Evolutionary conservation across 2,888 invertebrate species (phyloP), one percentile per base, ranked within the genome.

Genomic region (Chymomyza amoena): DNA sequence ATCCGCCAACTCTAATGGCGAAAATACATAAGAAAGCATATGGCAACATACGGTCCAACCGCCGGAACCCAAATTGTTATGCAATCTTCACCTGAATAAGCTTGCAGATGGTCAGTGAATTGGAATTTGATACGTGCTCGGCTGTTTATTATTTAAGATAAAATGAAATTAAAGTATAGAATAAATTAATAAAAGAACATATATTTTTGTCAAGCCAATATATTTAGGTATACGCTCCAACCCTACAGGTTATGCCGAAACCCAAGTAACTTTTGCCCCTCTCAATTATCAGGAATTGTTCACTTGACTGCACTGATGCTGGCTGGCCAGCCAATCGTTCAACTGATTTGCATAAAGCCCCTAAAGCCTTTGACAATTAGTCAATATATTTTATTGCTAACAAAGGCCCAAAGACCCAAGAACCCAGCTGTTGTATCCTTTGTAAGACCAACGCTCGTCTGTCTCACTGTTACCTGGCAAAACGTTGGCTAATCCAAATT

Each of bases 221-320:
- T 6, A 32, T 32, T 0, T 32, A 32, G 16, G 25, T 15, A 57
- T 28, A 4, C 36, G 15, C 54, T 0, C 39, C 13, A 45, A 45
- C 13, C 39, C 39, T 45, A 13, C 6, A 45, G 5, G 13, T 64
- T 25, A 7, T 6, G 52, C 52, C 13, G 6, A 45, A 45, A 45
- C 39, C 16, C 45, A 16, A 20, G 32, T 18, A 25, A 25, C 25
- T 66, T 61, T 62, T 52, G 51, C 59, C 16, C 9, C 64, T 45
- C 72, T 52, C 81, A 83, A 87, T 81, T 83, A 86, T 84, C 79
- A 59, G 72, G 75, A 75, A 77, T 84, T 79, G 85, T 84, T 75
- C 86, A 75, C 72, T 73, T 83, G 88, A 70, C 63, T 79, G 86
- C 75, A 71, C 84, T 75, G 66, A 62, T 71, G 79, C 61, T 63